phyloP scores from a whole-genome alignment of 2,113 vertebrate species.

The Lepidothrix coronata region DNA sequence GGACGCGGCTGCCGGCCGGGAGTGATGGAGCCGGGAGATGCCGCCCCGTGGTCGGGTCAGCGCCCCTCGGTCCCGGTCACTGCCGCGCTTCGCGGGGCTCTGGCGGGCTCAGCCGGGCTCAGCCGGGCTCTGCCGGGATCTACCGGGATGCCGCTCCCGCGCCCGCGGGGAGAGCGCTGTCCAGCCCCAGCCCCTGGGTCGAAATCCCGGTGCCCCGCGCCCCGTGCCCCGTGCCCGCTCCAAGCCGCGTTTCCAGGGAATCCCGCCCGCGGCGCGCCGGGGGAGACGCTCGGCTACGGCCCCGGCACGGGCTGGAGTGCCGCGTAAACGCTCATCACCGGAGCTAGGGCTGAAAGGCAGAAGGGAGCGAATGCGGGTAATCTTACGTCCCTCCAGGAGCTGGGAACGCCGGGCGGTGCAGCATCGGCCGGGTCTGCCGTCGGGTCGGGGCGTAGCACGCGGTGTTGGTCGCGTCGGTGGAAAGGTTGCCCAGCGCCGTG shows the following conservation, averaged over 20 bases:
- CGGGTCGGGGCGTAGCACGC: accelerated
- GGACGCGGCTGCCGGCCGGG: too few species aligned
- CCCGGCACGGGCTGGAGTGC: accelerated
- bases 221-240: background rate
- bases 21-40: background rate
- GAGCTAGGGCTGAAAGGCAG: background rate
- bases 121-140: background rate
- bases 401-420: background rate
- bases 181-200: background rate
- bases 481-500: accelerated
- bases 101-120: background rate
- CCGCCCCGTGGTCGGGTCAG: too few species aligned
- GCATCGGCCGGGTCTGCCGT: background rate
- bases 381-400: background rate
- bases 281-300: accelerated
- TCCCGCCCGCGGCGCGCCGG: too few species aligned
- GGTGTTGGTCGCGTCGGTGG: accelerated
- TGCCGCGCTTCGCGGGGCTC: background rate
- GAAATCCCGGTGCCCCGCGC: background rate
- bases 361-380: accelerated
- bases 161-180: background rate
- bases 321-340: accelerated
- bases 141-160: background rate
- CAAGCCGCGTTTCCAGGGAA: background rate
- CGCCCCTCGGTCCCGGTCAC: background rate